Evolutionary conservation across 2,888 invertebrate species (phyloP), one percentile per base, ranked within the genome.

Genomic region (Noctua janthina): DNA sequence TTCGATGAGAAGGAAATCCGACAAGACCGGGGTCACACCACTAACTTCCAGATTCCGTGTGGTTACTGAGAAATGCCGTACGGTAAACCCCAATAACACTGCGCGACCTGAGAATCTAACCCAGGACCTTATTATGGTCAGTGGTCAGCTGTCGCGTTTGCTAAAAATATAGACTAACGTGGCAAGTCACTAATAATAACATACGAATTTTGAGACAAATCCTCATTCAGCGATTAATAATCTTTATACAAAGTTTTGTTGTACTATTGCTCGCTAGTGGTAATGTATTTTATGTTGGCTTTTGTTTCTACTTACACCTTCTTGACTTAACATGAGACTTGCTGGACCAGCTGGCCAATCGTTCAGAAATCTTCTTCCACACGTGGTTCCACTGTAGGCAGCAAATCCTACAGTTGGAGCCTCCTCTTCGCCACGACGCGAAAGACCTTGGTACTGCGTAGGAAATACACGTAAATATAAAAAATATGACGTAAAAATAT

Each of bases 331-430:
- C 86, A 1, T 90, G 90, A 2, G 93, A 89, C 78, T 91, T 93
- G 0, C 91, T 88, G 0, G 94, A 91, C 92, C 94, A 93, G 20
- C 85, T 81, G 0, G 91, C 87, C 92, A 93, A 95, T 11, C 92
- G 91, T 29, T 93, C 91, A 0, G 94, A 83, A 0, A 94, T 95
- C 76, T 93, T 94, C 79, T 94, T 95, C 95, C 95, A 95, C 3
- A 94, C 93, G 49, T 89, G 89, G 73, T 92, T 93, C 91, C 93
- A 93, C 0, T 93, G 92, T 17, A 91, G 89, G 13, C 90, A 90
- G 69, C 93, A 94, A 4, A 92, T 87, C 0, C 92, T 92, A 0
- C 92, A 92, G n/a, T 93, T 83, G 0, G 93, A 93, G 11, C 93
- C 54, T 85, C 15, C 90, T 89, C 69, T 90, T 49, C 92, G 91